These are phyloP conservation scores for Chamaea fasciata DNA, from an alignment of 2,113 vertebrate species.

Conservation along the genomic window DNA sequence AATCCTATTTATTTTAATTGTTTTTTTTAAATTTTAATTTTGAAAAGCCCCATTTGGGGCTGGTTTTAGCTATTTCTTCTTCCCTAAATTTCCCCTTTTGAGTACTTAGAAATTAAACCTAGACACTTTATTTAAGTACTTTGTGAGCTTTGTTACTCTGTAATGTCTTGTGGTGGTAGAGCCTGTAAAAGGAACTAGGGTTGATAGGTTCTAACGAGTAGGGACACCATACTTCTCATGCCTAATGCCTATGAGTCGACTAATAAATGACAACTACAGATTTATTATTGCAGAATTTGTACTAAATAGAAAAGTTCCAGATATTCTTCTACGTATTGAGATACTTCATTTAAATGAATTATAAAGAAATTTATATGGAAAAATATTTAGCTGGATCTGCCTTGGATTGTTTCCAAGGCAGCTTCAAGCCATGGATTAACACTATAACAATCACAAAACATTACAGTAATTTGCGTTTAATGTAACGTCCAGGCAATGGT, in stretches of 20 bases:
- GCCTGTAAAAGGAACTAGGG: constrained; percentile 69
- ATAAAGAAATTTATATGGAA: constrained; percentile 64
- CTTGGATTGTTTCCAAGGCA: constrained; percentile 67
- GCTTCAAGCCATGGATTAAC: constrained; percentile 65
- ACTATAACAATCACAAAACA: constrained; percentile 76
- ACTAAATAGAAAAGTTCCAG: constrained; percentile 67
- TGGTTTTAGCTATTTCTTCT: constrained; percentile 68
- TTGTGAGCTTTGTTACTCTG: constrained; percentile 77
- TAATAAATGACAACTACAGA: constrained; percentile 71
- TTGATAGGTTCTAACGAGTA: constrained; percentile 71
- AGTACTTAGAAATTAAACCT: constrained; percentile 77
- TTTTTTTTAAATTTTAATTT: constrained; percentile 55
- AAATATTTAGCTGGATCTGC: constrained; percentile 66
- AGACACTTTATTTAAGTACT: constrained; percentile 80
- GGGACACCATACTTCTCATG: constrained; percentile 61
- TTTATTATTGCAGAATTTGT: constrained; percentile 75
- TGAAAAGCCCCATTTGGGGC: constrained; percentile 50
- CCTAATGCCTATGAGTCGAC: constrained; percentile 64
- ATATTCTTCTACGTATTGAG: constrained; percentile 72
- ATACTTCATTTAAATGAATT: constrained; percentile 71
- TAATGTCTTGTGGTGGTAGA: constrained; percentile 74
- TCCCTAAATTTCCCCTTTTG: constrained; percentile 67
- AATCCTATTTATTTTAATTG: constrained; percentile 80
- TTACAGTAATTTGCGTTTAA: constrained; percentile 69
- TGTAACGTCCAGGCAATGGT: constrained; percentile 49